These are phyloP conservation scores for Cantharis flavilabris DNA, from an alignment of 2,888 invertebrate species.

Conservation along the genomic window DNA sequence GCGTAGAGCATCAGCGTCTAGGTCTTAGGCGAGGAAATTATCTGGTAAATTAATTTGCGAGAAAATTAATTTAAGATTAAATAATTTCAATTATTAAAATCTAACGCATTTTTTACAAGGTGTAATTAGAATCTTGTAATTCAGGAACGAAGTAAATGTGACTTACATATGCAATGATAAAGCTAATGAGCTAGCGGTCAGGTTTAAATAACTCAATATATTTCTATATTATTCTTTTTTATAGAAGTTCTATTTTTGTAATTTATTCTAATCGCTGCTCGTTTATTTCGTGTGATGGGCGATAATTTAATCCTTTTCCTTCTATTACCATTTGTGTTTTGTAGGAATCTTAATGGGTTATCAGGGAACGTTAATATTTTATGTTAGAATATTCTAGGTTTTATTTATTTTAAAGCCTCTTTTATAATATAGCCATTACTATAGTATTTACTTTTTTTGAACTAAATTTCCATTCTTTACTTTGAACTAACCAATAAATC, in stretches of 20 bases:
- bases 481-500: no score
- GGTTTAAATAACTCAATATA: no score
- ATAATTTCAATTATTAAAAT: background rate
- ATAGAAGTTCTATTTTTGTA: background rate
- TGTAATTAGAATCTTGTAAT: background rate
- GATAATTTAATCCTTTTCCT: background rate
- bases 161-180: background rate
- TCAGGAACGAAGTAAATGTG: background rate
- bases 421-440: no score
- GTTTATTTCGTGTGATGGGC: background rate
- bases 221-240: background rate
- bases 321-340: background rate
- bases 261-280: background rate
- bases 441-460: no score
- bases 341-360: background rate
- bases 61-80: background rate
- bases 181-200: background rate
- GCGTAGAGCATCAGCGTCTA: background rate
- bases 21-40: background rate
- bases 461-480: no score
- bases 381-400: background rate
- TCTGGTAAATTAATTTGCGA: background rate
- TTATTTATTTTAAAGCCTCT: background rate
- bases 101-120: background rate
- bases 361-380: background rate